A percentile compares a stretch with the other conserved stretches of the same genome.
phyloP scores from a whole-genome alignment of 2,797 vertebrate genomes.

The Spheniscus humboldti region DNA sequence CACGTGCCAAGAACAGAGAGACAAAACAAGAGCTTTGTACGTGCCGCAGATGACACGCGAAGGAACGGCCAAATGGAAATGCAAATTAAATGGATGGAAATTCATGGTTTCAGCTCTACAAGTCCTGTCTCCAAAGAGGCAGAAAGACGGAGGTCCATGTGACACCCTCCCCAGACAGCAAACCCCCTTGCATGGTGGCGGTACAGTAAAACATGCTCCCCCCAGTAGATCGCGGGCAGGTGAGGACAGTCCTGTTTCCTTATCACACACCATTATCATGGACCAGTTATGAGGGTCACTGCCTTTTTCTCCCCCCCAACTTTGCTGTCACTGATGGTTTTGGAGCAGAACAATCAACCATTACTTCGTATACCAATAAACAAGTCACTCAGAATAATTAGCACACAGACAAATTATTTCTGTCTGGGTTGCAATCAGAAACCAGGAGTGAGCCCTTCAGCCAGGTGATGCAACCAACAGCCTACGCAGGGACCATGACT shows the following conservation, averaged over 20 bases:
- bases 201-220: not conserved
- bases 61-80: not conserved
- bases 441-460: not conserved
- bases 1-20: not conserved
- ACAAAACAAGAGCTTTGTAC: not conserved
- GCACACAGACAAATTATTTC: not conserved
- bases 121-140: not conserved
- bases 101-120: not conserved
- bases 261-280: not conserved
- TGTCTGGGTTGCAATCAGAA: not conserved
- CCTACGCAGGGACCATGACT: not conserved
- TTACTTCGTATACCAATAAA: not conserved
- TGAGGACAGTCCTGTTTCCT: not conserved
- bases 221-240: fast-evolving
- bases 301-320: not conserved
- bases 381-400: not conserved
- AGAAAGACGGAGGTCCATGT: not conserved
- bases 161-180: not conserved
- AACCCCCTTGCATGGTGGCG: not conserved
- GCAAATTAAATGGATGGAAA: not conserved
- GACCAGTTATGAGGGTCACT: not conserved
- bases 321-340: not conserved
- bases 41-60: fast-evolving
- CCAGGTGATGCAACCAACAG: not conserved
- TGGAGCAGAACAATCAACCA: not conserved